Base-by-base conservation (phyloP, 2,888 invertebrate genomes). In the Drosophila lutescens region DNA sequence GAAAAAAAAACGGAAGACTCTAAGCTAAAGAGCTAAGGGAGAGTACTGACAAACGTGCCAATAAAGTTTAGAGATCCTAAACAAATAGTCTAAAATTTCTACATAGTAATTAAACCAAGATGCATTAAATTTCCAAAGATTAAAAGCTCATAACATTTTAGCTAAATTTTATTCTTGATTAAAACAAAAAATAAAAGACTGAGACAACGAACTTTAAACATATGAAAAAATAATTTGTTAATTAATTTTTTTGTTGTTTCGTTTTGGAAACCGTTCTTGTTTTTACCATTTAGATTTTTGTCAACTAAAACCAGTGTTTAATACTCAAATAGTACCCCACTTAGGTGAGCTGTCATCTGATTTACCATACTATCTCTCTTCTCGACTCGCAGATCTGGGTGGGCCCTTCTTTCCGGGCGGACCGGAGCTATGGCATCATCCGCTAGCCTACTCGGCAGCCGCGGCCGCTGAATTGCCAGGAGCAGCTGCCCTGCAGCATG, bases 321-420 rank as follows among this genome's bases (percentile, higher is more conserved):
- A 47, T 40, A 55, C 32, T 47, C 13, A 8, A 40, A 36, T 17
- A 62, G 49, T 46, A 36, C 10, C 4, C n/a, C 55, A 46, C 46
- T 69, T 68, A 49, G 65, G 62, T 34, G 49, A 23, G 38, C 34
- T 20, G 34, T 51, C 62, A 49, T 78, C 61, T 74, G 56, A 87
- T 38, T 49, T 69, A 32, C 54, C 49, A 41, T 40, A 67, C 20
- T 8, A 53, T 34, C 40, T 40, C 36, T 50, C 34, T 61, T 72
- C 55, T 70, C 41, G 38, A 53, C 23, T 36, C 65, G 13, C 95
- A 97, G 98, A 98, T 94, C 94, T 98, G 95, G 97, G 97, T 91
- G 96, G 97, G 90, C 98, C 98, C 90, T 98, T 98, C 95, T 98
- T 98, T 95, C 97, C 98, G 87, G 96, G 96, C 72, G 97, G 96